phyloP scores from a whole-genome alignment of 2,888 invertebrate species.

The Mesorhabditis belari region DNA sequence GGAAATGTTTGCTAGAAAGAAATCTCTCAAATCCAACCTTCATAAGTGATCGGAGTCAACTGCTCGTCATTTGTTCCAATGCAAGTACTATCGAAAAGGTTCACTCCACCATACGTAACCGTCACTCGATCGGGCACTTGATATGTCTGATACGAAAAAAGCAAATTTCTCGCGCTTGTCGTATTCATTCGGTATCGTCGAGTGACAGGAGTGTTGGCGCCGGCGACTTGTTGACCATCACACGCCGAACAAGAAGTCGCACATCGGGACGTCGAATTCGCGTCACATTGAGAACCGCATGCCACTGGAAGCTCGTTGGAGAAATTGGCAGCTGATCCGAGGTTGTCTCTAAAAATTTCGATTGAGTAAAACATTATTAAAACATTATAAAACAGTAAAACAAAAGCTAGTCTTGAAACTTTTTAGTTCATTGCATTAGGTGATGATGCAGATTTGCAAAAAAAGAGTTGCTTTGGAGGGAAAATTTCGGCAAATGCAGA shows the following conservation, averaged over 20 bases:
- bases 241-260: not conserved
- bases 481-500: too few relatives aligned
- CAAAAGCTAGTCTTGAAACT: too few relatives aligned
- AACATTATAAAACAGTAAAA: too few relatives aligned
- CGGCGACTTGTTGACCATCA: too few relatives aligned
- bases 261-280: not conserved
- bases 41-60: not conserved
- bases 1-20: not conserved
- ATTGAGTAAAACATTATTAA: too few relatives aligned
- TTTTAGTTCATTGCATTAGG: too few relatives aligned
- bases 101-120: not conserved
- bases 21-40: not conserved
- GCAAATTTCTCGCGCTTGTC: not conserved
- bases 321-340: not conserved
- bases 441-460: too few relatives aligned
- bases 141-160: conserved; percentile 1
- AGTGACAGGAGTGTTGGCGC: too few relatives aligned
- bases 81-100: conserved; percentile 1
- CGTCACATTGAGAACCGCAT: too few relatives aligned
- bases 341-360: not conserved
- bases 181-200: conserved; percentile 1
- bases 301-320: conserved; percentile 1
- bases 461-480: too few relatives aligned
- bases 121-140: not conserved
- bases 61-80: not conserved